Conservation (phyloP, 2,888 invertebrate species). For the Archips xylosteana region DNA sequence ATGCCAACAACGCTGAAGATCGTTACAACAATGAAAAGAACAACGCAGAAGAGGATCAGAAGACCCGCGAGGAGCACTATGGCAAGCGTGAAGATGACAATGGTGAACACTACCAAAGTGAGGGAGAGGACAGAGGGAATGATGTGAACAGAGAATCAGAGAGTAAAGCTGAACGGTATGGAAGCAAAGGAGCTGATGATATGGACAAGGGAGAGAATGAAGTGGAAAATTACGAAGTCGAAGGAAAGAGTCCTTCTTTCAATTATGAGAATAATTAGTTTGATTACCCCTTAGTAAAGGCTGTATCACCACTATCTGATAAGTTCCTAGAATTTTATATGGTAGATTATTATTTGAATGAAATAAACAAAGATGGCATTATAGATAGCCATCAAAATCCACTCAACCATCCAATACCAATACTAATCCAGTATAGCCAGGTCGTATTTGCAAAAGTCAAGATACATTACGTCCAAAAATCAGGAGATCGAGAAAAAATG, state of each 20-base stretch:
- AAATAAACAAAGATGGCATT: too few species aligned
- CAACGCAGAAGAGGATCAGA: constrained; percentile 50
- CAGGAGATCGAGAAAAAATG: too few species aligned
- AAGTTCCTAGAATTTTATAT: too few species aligned
- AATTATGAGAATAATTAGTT: constrained; percentile 51
- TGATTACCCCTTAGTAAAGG: neutral
- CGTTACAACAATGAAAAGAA: constrained; percentile 53
- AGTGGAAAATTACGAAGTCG: constrained; percentile 51
- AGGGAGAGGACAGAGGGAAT: constrained; percentile 43
- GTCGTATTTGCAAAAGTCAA: too few species aligned
- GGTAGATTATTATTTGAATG: too few species aligned
- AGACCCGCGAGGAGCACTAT: constrained; percentile 52
- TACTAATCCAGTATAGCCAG: too few species aligned
- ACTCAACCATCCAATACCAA: too few species aligned
- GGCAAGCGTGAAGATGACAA: constrained; percentile 44
- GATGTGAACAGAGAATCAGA: constrained; percentile 43
- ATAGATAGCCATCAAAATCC: too few species aligned
- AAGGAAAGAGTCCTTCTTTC: constrained; percentile 52
- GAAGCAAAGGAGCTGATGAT: constrained; percentile 51
- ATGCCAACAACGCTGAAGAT: constrained; percentile 53
- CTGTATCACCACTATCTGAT: neutral
- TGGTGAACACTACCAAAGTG: constrained; percentile 39
- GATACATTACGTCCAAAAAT: too few species aligned
- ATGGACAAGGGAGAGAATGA: constrained; percentile 50
- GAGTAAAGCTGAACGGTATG: constrained; percentile 53